phyloP scores from a whole-genome alignment of 2,113 vertebrate genomes.

The Neogale vison region DNA sequence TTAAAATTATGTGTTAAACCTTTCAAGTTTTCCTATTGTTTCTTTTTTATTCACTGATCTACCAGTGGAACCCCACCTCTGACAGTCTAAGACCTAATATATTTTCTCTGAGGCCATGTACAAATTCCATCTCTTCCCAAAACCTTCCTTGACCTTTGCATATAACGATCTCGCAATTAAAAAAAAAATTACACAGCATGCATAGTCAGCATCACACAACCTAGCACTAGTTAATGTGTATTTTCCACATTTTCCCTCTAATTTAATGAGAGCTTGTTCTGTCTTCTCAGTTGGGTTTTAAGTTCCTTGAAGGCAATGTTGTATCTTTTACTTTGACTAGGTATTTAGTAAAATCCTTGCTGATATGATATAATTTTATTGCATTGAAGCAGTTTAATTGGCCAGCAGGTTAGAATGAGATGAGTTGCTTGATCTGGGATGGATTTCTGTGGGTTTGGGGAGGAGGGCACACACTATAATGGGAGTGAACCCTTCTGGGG shows the following conservation, averaged over 20 bases:
- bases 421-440: background rate
- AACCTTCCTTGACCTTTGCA: background rate
- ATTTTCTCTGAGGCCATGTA: background rate
- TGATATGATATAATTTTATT: constrained; percentile 57
- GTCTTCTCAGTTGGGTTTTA: constrained; percentile 57
- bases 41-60: background rate
- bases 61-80: background rate
- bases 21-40: constrained; percentile 31
- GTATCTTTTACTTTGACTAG: constrained; percentile 16
- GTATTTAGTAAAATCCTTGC: constrained; percentile 55
- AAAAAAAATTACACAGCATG: background rate
- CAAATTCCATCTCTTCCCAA: background rate
- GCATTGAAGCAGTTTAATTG: constrained; percentile 35
- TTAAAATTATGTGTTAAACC: constrained; percentile 12
- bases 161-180: background rate
- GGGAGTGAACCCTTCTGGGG: constrained; percentile 41
- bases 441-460: background rate
- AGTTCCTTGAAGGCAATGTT: constrained; percentile 37
- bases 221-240: background rate
- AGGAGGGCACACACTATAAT: background rate
- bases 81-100: background rate
- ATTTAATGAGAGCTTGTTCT: constrained; percentile 44
- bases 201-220: background rate
- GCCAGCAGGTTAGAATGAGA: constrained; percentile 38
- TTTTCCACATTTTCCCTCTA: constrained; percentile 43